Base-by-base conservation (phyloP, 2,797 vertebrate genomes). In the Hozukius guyotensis region DNA sequence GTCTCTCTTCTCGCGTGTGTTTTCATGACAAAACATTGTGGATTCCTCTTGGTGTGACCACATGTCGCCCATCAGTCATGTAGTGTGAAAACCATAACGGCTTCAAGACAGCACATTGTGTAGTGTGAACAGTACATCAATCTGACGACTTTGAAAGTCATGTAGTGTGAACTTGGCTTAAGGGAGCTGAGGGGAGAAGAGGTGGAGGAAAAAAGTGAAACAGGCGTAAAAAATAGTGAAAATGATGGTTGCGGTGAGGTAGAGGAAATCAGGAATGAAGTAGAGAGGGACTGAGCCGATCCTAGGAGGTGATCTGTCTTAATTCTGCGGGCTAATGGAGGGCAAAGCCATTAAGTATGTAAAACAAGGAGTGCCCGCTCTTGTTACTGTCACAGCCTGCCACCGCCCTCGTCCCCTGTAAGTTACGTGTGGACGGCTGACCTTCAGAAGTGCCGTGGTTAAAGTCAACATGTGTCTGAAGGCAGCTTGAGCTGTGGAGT, bases 251-350 rank as follows among this genome's bases (percentile, higher is more conserved):
- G 9, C 59, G 16, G 24, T 42, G 64, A 61, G 64, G 62, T 38
- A 49, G 55, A 66, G 59, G 31, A 52, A 71, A 74, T 73, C 56
- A 31, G 9, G 49, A 81, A 84, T 63, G 64, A 78, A 80, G 62
- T 25, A 36, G 57, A 75, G 68, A 84, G 65, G 77, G 77, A 85
- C 57, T 75, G 79, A 81, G 84, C 61, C 16, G 10, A 87, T 89
- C 77, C 79, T 76, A 64, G 80, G 86, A 89, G 91, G 92, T 94
- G 91, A 94, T 95, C 90, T 80, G 90, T 94, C 94, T 94, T 93
- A 91, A 93, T 95, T 93, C 85, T 69, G 56, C 57, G 74, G 90
- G 91, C 91, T 95, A 94, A 94, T 94, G 89, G 92, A 94, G 93
- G 92, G 86, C 87, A 95, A 91, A 94, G 85, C 77, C 81, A 95